Conservation (phyloP, 2,888 invertebrate genomes). For the Adelognathus sp. region DNA sequence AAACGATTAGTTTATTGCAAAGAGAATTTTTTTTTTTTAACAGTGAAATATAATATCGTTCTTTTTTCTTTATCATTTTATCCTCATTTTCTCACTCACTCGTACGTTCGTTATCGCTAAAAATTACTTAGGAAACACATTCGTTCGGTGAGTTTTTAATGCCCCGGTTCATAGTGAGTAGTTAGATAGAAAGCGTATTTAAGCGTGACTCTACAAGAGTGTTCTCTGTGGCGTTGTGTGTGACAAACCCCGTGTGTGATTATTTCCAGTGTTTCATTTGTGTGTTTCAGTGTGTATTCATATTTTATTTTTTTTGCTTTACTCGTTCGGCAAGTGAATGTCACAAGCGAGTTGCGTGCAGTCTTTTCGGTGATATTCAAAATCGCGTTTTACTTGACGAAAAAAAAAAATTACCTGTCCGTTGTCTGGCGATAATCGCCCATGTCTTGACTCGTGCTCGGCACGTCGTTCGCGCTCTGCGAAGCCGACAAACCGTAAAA, state of each 20-base stretch:
- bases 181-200: slow-evolving; percentile 48
- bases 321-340: slow-evolving; percentile 41
- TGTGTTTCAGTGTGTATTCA: background rate
- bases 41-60: slow-evolving; percentile 56
- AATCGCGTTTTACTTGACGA: slow-evolving; percentile 45
- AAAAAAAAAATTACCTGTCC: slow-evolving; percentile 73
- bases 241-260: slow-evolving; percentile 21
- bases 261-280: slow-evolving; percentile 2
- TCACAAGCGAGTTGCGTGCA: slow-evolving; percentile 57
- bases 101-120: slow-evolving; percentile 22
- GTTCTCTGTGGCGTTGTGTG: slow-evolving; percentile 17
- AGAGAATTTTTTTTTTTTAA: slow-evolving; percentile 56
- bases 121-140: slow-evolving; percentile 39
- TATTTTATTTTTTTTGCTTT: background rate
- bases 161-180: too few relatives aligned
- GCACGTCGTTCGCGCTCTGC: slow-evolving; percentile 74
- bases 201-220: slow-evolving; percentile 50
- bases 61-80: background rate
- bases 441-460: slow-evolving; percentile 74
- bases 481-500: slow-evolving; percentile 76
- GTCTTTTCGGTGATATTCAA: slow-evolving; percentile 51
- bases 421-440: slow-evolving; percentile 75
- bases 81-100: background rate
- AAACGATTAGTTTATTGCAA: slow-evolving; percentile 63
- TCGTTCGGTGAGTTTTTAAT: slow-evolving; percentile 40